Conservation (phyloP, 1,140 invertebrate species). For the Pteromalus puparum region DNA sequence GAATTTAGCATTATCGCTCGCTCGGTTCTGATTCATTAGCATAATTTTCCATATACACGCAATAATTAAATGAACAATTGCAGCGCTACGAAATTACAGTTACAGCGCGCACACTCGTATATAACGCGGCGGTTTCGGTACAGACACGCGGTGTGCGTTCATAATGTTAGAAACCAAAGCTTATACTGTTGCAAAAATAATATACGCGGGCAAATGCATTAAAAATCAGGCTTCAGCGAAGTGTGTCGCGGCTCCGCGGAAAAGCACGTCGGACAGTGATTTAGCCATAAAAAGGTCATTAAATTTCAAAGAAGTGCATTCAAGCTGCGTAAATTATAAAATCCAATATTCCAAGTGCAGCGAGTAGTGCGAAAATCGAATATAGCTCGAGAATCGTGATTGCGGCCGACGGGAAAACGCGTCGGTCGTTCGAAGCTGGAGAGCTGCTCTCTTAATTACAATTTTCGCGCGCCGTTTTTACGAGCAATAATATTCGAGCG, state of each 20-base stretch:
- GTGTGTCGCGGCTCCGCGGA: too few relatives aligned
- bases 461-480: constrained; percentile 35
- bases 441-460: background rate
- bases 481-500: background rate
- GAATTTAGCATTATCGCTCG: background rate
- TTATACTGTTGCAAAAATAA: too few relatives aligned
- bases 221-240: background rate
- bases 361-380: constrained; percentile 20
- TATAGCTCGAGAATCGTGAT: constrained; percentile 13
- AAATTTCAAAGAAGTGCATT: background rate
- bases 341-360: background rate
- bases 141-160: too few relatives aligned
- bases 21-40: background rate
- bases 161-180: too few relatives aligned
- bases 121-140: too few relatives aligned
- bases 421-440: background rate
- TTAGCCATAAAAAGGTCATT: background rate
- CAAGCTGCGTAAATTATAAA: background rate
- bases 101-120: too few relatives aligned
- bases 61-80: background rate
- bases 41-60: background rate
- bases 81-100: too few relatives aligned
- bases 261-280: background rate
- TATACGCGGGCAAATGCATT: too few relatives aligned
- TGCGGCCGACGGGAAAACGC: background rate